Conservation (phyloP, 2,113 vertebrate genomes). For the Odocoileus virginianus region DNA sequence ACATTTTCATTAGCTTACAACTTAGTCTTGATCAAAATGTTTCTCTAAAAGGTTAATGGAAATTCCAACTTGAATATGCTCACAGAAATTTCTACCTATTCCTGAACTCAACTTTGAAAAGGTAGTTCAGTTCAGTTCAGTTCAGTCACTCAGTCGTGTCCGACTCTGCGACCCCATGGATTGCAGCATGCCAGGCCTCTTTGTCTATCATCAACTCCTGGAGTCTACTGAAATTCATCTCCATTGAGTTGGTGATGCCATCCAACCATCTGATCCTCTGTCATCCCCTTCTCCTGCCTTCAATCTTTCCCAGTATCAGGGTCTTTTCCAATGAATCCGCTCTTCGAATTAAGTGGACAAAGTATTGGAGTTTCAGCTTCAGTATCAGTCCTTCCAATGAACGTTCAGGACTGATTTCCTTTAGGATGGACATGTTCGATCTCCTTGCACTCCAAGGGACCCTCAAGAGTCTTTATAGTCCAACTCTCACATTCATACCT, state of each 20-base stretch:
- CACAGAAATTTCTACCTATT: not conserved
- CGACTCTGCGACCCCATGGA: accelerated
- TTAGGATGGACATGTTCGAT: not conserved
- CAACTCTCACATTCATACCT: not conserved
- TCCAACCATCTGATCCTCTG: not conserved
- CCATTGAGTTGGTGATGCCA: not conserved
- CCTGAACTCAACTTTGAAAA: not conserved
- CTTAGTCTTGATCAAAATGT: not conserved
- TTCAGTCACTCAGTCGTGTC: accelerated
- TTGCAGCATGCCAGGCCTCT: not conserved
- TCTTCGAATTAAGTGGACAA: not conserved
- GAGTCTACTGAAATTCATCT: not conserved
- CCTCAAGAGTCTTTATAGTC: not conserved
- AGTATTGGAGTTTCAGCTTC: not conserved
- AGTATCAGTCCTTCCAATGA: not conserved
- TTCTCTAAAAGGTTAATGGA: conserved; percentile 30
- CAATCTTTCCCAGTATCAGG: not conserved
- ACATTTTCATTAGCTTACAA: not conserved
- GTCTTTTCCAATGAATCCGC: not conserved
- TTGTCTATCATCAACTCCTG: not conserved
- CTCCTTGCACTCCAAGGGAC: not conserved
- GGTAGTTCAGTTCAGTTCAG: not conserved
- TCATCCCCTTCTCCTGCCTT: not conserved
- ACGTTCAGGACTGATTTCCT: not conserved
- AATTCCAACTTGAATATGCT: not conserved